Conservation (phyloP, 2,888 invertebrate genomes). For the Philereme transversata region DNA sequence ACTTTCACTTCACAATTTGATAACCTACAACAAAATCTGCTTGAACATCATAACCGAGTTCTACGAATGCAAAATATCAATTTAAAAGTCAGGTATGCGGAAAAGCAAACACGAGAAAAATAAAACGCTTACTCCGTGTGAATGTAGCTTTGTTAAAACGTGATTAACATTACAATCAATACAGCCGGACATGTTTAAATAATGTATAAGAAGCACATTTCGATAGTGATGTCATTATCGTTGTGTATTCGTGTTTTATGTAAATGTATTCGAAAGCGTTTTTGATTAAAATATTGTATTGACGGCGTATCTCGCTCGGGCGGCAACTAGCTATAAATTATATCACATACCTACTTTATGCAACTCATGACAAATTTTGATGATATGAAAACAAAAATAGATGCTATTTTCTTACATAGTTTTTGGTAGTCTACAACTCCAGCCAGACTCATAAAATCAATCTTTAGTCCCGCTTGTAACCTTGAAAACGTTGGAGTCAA, state of each 20-base stretch:
- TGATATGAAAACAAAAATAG: neutral
- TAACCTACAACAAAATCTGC: constrained; percentile 17
- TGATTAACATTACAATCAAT: constrained; percentile 53
- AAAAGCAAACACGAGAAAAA: constrained; percentile 40
- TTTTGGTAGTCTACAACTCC: too few species aligned
- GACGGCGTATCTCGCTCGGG: constrained; percentile 22
- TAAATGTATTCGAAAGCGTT: constrained; percentile 41
- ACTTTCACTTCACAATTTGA: constrained; percentile 23
- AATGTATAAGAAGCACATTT: constrained; percentile 52
- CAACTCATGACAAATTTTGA: neutral
- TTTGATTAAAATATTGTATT: constrained; percentile 34
- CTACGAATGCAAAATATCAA: constrained; percentile 26
- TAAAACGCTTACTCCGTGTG: constrained; percentile 53
- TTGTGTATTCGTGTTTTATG: constrained; percentile 36
- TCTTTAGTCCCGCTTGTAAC: constrained; percentile 17
- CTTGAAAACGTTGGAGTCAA: constrained; percentile 29
- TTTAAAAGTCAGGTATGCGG: constrained; percentile 30
- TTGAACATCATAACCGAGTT: constrained; percentile 26
- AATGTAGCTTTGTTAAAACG: constrained; percentile 55
- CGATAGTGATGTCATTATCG: constrained; percentile 55
- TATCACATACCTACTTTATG: constrained; percentile 4
- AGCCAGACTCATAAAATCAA: neutral
- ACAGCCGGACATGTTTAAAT: constrained; percentile 50
- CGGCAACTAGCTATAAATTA: constrained; percentile 17
- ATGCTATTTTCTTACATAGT: too few species aligned